Base-by-base conservation (phyloP, 2,113 vertebrate species). In the Maccullochella peelii region DNA sequence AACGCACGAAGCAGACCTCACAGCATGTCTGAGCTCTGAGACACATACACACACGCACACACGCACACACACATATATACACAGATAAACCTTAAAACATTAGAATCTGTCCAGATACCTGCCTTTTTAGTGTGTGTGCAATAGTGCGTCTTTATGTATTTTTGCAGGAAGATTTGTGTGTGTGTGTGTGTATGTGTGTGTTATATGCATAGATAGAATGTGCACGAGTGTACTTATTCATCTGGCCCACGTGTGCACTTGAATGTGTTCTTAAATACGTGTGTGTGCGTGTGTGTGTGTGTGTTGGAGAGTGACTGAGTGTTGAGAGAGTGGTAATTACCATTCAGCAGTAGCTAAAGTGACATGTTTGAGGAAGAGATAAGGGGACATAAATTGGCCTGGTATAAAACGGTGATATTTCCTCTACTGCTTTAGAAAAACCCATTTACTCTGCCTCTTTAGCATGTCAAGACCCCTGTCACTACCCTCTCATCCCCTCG, bases 321-420 rank as follows among this genome's bases (percentile, higher is more conserved):
- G 91, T 91, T 91, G 90, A 90, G 92, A 89, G 93, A 92, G 85
- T 94, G 95, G 96, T 99, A 99, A 99, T 99, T 99, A 98, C 97
- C 96, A 97, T 95, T 96, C 97, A 96, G 97, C 96, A 96, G 97
- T 97, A 98, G 97, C 97, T 97, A 97, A 99, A 99, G 97, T 99
- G 98, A 99, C 98, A 99, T 97, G 97, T 99, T 98, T 99, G 97
- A 99, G 97, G 97, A 98, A 98, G 97, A 97, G 98, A 99, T 99
- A 98, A 99, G 99, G 98, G 97, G 97, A 97, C 96, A 96, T 97
- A 99, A 99, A 99, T 99, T 99, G 97, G 97, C 96, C 88, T 96
- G 95, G 98, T 99, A 94, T 94, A 94, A 94, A 99, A 99, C 97
- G 97, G 97, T 96, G 97, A 99, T 99, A 99, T 99, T 99, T 99